These are phyloP conservation scores for western clawed frog (Xenopus tropicalis) DNA, from an alignment of 2,113 vertebrate genomes.

Conservation along the genomic window DNA sequence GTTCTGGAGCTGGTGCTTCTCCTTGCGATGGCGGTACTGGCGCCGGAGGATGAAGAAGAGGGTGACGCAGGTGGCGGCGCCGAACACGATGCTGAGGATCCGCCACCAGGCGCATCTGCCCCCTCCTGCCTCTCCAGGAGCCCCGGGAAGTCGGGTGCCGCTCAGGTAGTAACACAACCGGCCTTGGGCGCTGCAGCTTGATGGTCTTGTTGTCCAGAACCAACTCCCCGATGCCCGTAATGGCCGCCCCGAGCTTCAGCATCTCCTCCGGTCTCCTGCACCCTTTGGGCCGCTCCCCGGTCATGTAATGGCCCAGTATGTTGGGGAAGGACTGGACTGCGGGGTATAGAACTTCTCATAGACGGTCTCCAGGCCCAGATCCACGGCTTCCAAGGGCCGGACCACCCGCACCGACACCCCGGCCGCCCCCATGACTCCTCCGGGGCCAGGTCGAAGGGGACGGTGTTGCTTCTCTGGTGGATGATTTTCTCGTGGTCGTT, in stretches of 20 bases:
- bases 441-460: slow-evolving; percentile 78
- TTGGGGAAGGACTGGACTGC: slow-evolving; percentile 79
- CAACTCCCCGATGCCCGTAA: slow-evolving; percentile 87
- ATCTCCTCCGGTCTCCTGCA: slow-evolving; percentile 91
- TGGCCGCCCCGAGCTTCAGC: slow-evolving; percentile 74
- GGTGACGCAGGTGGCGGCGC: slow-evolving; percentile 65
- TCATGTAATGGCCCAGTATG: slow-evolving; percentile 86
- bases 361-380: slow-evolving; percentile 84
- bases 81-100: slow-evolving; percentile 67
- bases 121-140: slow-evolving; percentile 75
- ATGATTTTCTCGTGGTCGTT: slow-evolving; percentile 87
- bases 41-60: slow-evolving; percentile 75
- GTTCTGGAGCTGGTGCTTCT: slow-evolving; percentile 60
- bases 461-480: slow-evolving; percentile 88
- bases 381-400: slow-evolving; percentile 74
- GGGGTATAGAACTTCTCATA: slow-evolving; percentile 91
- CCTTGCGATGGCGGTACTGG: slow-evolving; percentile 64
- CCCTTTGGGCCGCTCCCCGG: slow-evolving; percentile 84
- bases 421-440: slow-evolving; percentile 50
- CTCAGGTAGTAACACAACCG: slow-evolving; percentile 84
- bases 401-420: slow-evolving; percentile 64
- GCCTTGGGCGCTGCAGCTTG: slow-evolving; percentile 87
- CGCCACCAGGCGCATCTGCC: slow-evolving; percentile 70
- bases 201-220: slow-evolving; percentile 80
- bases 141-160: slow-evolving; percentile 67